A percentile compares a stretch with the other conserved stretches of the same genome.
phyloP scores from a whole-genome alignment of 2,888 invertebrate genomes.

The Scrobipalpa atriplicella region DNA sequence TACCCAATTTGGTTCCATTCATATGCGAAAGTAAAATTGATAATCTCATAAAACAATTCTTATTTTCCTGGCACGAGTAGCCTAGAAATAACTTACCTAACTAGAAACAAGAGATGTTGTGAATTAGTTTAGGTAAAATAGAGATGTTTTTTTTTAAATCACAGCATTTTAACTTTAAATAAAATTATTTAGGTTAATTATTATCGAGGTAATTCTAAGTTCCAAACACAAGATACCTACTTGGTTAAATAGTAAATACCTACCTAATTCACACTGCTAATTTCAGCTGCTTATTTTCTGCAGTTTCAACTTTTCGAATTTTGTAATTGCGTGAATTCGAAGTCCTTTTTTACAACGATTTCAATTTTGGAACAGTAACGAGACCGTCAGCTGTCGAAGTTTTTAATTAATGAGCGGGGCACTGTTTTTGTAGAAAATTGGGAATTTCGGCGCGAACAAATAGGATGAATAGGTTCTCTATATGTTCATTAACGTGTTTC shows the following conservation, averaged over 20 bases:
- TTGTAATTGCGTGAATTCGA: conserved; percentile 1
- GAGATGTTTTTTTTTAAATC: too few species aligned
- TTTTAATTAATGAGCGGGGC: conserved; percentile 54
- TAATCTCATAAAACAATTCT: too few species aligned
- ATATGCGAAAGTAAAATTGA: too few species aligned
- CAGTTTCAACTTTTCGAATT: conserved; percentile 2
- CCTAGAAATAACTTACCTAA: too few species aligned
- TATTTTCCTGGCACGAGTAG: too few species aligned
- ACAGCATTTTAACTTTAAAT: too few species aligned
- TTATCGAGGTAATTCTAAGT: too few species aligned
- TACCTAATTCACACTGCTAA: not conserved
- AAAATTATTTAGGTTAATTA: too few species aligned
- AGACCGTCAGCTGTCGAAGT: conserved; percentile 53
- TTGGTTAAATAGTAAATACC: too few species aligned
- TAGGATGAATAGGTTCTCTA: conserved; percentile 46
- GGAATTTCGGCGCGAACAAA: conserved; percentile 56
- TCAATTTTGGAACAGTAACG: conserved; percentile 31
- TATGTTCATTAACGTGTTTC: conserved; percentile 79
- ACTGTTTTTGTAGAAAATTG: conserved; percentile 49
- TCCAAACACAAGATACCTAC: too few species aligned
- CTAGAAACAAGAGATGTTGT: not conserved
- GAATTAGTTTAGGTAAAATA: too few species aligned
- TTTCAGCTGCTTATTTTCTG: conserved; percentile 12
- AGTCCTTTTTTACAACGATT: conserved; percentile 33
- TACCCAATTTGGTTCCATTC: too few species aligned